Evolutionary conservation across 1,140 invertebrate genomes (phyloP), one percentile per base, ranked within the genome.

Genomic region (Stegodyphus mimosarum): DNA sequence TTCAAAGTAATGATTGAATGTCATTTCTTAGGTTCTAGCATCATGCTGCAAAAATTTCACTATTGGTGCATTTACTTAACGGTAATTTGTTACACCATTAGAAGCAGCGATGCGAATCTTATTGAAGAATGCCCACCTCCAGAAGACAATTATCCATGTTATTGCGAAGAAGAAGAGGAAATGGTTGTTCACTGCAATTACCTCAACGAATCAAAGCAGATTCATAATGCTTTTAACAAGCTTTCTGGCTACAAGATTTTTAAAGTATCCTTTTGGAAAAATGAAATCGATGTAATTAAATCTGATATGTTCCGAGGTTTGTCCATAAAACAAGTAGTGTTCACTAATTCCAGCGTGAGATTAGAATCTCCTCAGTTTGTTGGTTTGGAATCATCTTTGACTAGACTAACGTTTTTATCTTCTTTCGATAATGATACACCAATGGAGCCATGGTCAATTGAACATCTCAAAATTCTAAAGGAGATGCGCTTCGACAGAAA

Each of bases 91-190:
- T 33, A 33, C 33, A 33, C 3, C 33, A 33, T 33, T 33, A 33
- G 33, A 33, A 33, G 33, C 33, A 33, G 33, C 33, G 33, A 33
- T 33, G 33, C 33, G 33, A 33, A 33, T 71, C 6, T 53, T 13
- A 10, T 18, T n/a, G n/a, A 55, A 17, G 81, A 84, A 49, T 84
- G 81, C 13, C 81, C 81, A 48, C 73, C 67, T 48, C 63, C 73
- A 17, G 81, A 84, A 76, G 81, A 84, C 17, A 76, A 51, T 50
- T 84, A 76, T 50, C 81, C 81, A 7, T 84, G 81, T 11, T 84
- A 84, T 18, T 84, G 81, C 51, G 81, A 84, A 9, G 80, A 83
- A 51, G 81, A 84, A 18, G 81, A 84, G 2, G 73, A 69, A 7
- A 33, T n/a, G 15, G 63, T 48, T n/a, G 70, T 72, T 2, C 64